phyloP scores from a whole-genome alignment of 2,797 vertebrate species.

The Vespertilio murinus region DNA sequence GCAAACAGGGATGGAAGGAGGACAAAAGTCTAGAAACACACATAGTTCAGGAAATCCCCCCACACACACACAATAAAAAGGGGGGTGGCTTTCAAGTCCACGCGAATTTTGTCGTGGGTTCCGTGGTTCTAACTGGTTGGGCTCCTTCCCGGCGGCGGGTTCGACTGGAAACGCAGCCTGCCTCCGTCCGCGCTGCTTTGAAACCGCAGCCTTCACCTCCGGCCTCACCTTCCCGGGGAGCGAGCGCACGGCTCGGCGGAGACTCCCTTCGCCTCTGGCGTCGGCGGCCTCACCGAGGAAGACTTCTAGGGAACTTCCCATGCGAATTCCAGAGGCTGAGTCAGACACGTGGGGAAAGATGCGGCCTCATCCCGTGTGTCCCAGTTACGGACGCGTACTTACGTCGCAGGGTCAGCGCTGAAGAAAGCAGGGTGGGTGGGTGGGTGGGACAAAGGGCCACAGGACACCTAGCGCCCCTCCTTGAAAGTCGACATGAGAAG shows the following conservation, averaged over 20 bases:
- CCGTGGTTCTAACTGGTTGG: background rate
- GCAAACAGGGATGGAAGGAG: background rate
- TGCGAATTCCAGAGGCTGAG: conserved; percentile 3
- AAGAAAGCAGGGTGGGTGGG: rapidly evolving
- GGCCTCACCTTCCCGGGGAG: background rate
- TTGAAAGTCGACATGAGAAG: background rate
- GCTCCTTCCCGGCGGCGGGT: background rate
- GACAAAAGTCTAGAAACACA: background rate
- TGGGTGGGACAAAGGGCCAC: no score
- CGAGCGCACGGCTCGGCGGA: background rate
- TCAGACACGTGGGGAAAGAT: conserved; percentile 26
- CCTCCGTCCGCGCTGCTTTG: background rate
- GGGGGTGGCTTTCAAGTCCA: background rate
- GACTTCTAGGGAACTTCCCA: background rate
- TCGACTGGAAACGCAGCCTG: background rate
- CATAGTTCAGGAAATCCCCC: background rate
- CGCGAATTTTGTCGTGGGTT: background rate
- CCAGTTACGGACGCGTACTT: background rate
- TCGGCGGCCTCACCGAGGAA: background rate
- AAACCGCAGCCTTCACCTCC: background rate
- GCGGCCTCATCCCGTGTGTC: background rate
- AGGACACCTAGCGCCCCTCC: background rate
- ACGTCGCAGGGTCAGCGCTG: background rate
- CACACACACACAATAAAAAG: background rate
- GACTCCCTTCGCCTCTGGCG: background rate